Conservation (phyloP, 2,888 invertebrate species). For the Sphecodes monilicornis region DNA sequence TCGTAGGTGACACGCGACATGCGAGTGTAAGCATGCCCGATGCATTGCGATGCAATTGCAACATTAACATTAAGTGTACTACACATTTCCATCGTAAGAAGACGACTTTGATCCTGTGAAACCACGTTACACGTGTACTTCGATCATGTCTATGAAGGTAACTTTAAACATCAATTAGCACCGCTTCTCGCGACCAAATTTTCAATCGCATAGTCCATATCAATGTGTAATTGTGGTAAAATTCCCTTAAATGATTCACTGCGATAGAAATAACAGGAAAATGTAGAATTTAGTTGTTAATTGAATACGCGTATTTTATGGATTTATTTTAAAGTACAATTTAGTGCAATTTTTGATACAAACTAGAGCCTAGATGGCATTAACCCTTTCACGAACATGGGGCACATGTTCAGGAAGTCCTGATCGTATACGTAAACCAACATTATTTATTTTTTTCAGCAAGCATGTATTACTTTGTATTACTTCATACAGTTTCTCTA, state of each 20-base stretch:
- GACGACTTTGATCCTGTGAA: slow-evolving; percentile 27
- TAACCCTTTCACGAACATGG: not conserved
- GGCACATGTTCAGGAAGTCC: not conserved
- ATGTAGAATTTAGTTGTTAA: not conserved
- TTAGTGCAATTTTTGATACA: not conserved
- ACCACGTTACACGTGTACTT: slow-evolving; percentile 27
- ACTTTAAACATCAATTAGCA: slow-evolving; percentile 37
- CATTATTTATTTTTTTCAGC: not conserved
- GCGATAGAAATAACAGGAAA: not conserved
- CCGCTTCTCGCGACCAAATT: slow-evolving; percentile 11
- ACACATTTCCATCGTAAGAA: slow-evolving; percentile 6
- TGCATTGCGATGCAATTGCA: slow-evolving; percentile 53
- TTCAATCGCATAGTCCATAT: slow-evolving; percentile 29
- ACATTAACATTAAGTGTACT: slow-evolving; percentile 44
- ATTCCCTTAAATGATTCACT: not conserved
- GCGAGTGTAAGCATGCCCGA: slow-evolving; percentile 40
- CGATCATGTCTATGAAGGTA: slow-evolving; percentile 74
- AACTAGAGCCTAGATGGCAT: not conserved
- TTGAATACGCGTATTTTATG: not conserved
- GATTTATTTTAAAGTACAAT: not conserved
- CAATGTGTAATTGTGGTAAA: not conserved
- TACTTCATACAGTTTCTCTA: not conserved
- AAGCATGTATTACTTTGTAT: not conserved
- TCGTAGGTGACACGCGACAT: slow-evolving; percentile 48
- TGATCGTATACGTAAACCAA: not conserved